These are phyloP conservation scores for Mionectes macconnelli DNA, from an alignment of 2,113 vertebrate genomes.

Conservation along the genomic window DNA sequence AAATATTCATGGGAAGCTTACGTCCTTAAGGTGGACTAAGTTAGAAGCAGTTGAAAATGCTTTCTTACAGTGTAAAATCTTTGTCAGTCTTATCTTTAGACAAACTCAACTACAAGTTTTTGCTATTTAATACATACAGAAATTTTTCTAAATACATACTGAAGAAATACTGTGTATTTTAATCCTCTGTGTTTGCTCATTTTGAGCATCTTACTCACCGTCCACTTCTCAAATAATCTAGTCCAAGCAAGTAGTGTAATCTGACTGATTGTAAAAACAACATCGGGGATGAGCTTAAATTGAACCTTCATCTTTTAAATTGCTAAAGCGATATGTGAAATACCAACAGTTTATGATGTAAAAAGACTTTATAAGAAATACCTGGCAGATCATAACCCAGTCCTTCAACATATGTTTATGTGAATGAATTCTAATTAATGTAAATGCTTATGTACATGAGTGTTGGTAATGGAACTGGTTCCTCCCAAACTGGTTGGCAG, in stretches of 20 bases:
- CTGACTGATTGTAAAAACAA: background rate
- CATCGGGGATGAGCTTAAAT: background rate
- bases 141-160: background rate
- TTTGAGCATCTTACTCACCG: background rate
- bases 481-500: background rate
- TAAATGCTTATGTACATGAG: background rate
- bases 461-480: fast-evolving
- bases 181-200: background rate
- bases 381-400: background rate
- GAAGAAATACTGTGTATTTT: background rate
- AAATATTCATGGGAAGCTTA: background rate
- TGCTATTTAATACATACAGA: background rate
- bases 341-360: background rate
- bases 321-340: background rate
- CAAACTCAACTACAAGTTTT: background rate
- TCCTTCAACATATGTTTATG: background rate
- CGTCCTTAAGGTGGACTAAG: background rate
- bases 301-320: background rate
- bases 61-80: background rate
- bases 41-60: background rate
- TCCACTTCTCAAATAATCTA: background rate
- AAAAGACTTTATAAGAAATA: background rate
- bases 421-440: background rate
- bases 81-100: background rate
- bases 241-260: background rate